A percentile compares a stretch with the other conserved stretches of the same genome.
Conservation (phyloP, 2,113 vertebrate species). For the Budorcas taxicolor region DNA sequence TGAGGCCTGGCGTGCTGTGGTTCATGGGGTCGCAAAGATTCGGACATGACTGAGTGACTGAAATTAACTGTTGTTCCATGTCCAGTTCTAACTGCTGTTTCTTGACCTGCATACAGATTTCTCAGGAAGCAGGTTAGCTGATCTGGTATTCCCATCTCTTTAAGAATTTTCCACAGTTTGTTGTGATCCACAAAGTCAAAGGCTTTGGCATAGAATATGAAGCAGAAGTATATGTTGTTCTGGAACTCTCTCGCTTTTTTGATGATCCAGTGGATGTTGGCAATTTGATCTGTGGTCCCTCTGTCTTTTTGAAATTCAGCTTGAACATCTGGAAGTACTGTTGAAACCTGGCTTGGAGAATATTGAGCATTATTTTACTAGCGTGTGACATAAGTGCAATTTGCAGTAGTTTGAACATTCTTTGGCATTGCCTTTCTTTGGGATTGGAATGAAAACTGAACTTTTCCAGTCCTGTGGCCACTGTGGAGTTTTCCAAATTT, state of each 20-base stretch:
- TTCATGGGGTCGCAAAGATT: background rate
- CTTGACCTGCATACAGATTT: background rate
- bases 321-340: background rate
- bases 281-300: background rate
- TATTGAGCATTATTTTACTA: background rate
- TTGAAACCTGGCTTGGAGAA: background rate
- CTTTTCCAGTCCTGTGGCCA: background rate
- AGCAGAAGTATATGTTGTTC: background rate
- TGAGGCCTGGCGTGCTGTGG: rapidly evolving
- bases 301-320: background rate
- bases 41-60: background rate
- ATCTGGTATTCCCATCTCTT: background rate
- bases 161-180: background rate
- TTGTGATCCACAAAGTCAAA: background rate
- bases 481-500: background rate
- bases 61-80: background rate
- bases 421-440: background rate
- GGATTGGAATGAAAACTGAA: background rate
- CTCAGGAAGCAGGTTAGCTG: background rate
- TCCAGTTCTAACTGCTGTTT: background rate
- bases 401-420: background rate
- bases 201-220: background rate
- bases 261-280: background rate
- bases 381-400: rapidly evolving
- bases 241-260: background rate